Percentiles rank a stretch among this genome's conserved stretches.
Evolutionary conservation across 2,113 vertebrate genomes (phyloP).

Genomic region (Panurus biarmicus): DNA sequence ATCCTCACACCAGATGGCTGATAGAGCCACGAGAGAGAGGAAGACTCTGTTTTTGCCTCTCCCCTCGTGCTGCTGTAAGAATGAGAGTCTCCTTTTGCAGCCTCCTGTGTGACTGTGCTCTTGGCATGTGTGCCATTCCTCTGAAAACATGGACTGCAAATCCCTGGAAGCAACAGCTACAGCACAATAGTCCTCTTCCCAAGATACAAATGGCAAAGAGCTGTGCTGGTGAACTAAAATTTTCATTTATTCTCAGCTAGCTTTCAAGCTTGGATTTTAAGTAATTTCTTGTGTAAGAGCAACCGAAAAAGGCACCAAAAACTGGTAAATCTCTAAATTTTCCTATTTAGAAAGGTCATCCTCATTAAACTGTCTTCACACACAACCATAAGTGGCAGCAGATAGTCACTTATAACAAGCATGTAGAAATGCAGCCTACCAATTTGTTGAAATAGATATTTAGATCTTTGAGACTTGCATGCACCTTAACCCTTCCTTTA

Average conservation of each 20-base stretch:
- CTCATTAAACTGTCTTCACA: constrained; percentile 38
- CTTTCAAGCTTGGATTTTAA: neutral
- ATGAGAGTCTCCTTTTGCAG: neutral
- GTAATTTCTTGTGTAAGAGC: neutral
- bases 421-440: neutral
- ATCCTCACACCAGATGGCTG: neutral
- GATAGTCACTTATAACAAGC: neutral
- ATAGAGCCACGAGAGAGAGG: neutral
- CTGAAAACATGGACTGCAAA: neutral
- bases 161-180: neutral
- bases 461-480: neutral
- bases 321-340: constrained; percentile 25
- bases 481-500: neutral
- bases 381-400: constrained; percentile 30
- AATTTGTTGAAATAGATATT: neutral
- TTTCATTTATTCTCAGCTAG: neutral
- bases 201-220: neutral
- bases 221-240: neutral
- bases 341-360: constrained; percentile 41
- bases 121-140: neutral
- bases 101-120: neutral
- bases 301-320: constrained; percentile 19
- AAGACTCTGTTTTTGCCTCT: neutral
- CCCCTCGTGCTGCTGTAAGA: neutral
- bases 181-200: neutral